phyloP scores from a whole-genome alignment of 1,140 invertebrate genomes.

The Zaprionus africanus region DNA sequence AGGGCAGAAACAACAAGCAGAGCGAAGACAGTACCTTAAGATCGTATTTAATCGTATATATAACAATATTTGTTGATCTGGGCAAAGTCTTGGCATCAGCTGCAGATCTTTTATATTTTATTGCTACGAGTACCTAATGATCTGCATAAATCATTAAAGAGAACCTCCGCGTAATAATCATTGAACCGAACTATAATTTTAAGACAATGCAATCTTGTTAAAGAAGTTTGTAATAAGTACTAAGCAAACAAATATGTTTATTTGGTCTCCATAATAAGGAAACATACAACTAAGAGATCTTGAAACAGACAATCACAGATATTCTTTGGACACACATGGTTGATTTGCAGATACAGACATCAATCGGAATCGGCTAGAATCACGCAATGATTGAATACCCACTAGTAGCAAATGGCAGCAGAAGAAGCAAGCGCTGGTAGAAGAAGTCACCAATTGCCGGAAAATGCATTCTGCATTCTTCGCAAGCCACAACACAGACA shows the following conservation, averaged over 20 bases:
- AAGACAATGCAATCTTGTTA: no score
- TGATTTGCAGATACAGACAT: slow-evolving; percentile 56
- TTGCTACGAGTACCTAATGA: not conserved
- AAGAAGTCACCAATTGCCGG: slow-evolving; percentile 67
- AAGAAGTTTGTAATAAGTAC: no score
- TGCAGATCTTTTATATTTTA: not conserved
- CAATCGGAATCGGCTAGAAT: slow-evolving; percentile 26
- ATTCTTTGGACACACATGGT: slow-evolving; percentile 58
- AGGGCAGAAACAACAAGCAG: not conserved
- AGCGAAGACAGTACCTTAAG: not conserved
- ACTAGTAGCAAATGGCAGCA: slow-evolving; percentile 69
- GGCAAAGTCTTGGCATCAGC: not conserved
- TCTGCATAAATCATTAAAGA: no score
- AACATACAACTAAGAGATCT: not conserved
- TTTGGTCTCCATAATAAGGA: not conserved
- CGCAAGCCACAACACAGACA: slow-evolving; percentile 22
- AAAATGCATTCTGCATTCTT: slow-evolving; percentile 78
- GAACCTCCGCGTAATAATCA: not conserved
- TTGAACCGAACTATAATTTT: not conserved
- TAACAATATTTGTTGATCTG: not conserved
- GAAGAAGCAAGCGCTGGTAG: slow-evolving; percentile 69
- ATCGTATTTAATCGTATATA: not conserved
- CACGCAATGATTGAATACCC: slow-evolving; percentile 48
- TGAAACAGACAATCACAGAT: slow-evolving; percentile 33
- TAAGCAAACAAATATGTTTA: not conserved